Evolutionary conservation across 1,140 invertebrate genomes (phyloP).

Genomic region (Ruditapes philippinarum): DNA sequence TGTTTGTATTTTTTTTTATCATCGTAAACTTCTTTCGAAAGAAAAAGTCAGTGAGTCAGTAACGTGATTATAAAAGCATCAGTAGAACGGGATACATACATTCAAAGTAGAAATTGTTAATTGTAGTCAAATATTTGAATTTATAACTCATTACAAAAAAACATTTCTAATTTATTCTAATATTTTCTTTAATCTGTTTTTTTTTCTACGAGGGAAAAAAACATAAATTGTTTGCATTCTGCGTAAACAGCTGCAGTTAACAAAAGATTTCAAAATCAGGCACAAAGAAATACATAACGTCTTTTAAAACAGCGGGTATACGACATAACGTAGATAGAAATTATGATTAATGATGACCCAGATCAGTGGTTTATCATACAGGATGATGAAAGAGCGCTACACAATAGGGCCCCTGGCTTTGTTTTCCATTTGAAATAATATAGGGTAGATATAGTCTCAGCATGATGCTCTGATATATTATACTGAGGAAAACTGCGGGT

Average conservation of each 20-base stretch:
- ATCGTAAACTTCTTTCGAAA: too few relatives aligned
- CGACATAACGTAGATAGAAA: conserved; percentile 60
- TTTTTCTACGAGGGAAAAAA: neutral
- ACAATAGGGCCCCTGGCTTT: conserved; percentile 62
- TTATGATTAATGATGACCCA: conserved; percentile 57
- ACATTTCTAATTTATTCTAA: neutral
- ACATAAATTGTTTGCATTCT: neutral
- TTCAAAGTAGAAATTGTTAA: neutral
- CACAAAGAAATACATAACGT: conserved; percentile 45
- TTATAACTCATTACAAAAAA: neutral
- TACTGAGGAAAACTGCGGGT: neutral
- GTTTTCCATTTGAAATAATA: conserved; percentile 56
- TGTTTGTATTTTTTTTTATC: too few relatives aligned
- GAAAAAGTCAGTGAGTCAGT: too few relatives aligned
- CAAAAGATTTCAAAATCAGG: conserved; percentile 47
- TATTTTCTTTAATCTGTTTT: neutral
- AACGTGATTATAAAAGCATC: neutral
- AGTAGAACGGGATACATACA: neutral
- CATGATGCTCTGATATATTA: neutral
- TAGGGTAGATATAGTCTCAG: conserved; percentile 2
- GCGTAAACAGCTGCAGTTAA: conserved; percentile 41
- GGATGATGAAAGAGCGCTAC: neutral
- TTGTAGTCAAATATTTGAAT: neutral
- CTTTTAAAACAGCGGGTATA: conserved; percentile 54
- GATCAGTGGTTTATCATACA: conserved; percentile 34